These are phyloP conservation scores for Lamprologus speciosus DNA, from an alignment of 2,113 vertebrate genomes.

Conservation along the genomic window DNA sequence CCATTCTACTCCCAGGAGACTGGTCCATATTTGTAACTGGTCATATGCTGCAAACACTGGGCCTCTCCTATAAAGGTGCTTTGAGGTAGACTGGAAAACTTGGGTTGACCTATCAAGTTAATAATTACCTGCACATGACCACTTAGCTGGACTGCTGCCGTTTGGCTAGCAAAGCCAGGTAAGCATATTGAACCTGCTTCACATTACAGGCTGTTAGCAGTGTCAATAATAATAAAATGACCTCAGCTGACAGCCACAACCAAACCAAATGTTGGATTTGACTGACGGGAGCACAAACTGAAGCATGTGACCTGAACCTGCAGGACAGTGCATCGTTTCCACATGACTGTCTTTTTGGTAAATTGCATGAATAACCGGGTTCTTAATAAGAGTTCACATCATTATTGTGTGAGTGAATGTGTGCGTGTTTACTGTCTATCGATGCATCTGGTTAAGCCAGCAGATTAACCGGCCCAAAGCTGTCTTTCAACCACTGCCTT, in stretches of 20 bases:
- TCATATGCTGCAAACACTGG: background rate
- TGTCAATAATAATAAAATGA: background rate
- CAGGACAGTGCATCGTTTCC: background rate
- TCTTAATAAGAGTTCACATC: background rate
- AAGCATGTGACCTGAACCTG: background rate
- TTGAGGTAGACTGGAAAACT: background rate
- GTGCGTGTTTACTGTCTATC: background rate
- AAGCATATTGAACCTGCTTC: background rate
- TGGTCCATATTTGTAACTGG: background rate
- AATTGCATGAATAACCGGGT: background rate
- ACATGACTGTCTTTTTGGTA: background rate
- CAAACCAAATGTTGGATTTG: background rate
- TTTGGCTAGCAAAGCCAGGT: background rate
- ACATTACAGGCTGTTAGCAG: background rate
- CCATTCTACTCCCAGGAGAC: background rate
- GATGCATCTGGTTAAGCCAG: background rate
- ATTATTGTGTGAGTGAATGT: background rate
- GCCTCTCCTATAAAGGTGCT: background rate
- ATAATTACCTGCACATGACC: background rate
- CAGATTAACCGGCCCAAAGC: conserved; percentile 41
- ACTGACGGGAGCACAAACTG: background rate
- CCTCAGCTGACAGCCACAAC: background rate
- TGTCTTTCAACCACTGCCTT: conserved; percentile 14
- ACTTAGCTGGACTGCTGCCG: background rate
- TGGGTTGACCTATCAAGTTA: background rate